Evolutionary conservation across 2,113 vertebrate species (phyloP).

Genomic region (Tiliqua scincoides): DNA sequence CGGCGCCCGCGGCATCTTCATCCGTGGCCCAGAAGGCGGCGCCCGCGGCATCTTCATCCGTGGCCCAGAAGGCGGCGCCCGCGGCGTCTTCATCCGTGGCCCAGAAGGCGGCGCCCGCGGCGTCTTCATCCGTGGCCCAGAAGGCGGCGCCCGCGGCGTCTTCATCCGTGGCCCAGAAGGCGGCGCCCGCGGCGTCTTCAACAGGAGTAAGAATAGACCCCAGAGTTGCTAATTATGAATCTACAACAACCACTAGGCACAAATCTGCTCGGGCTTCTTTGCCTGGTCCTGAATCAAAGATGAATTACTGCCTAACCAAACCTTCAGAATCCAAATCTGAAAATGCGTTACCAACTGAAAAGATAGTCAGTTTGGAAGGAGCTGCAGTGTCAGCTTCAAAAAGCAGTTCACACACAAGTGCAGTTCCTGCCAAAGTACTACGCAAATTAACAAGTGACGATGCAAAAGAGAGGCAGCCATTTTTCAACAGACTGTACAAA

Average conservation of each 20-base stretch:
- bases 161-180: neutral
- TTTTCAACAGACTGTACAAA: conserved; percentile 98
- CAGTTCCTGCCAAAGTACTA: conserved; percentile 67
- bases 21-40: neutral
- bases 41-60: neutral
- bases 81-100: conserved; percentile 10
- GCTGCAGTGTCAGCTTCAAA: conserved; percentile 34
- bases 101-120: neutral
- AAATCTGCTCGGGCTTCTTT: conserved; percentile 52
- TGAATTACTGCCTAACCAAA: conserved; percentile 62
- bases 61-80: conserved; percentile 44
- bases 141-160: conserved; percentile 25
- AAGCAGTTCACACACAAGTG: conserved; percentile 20
- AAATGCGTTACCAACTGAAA: conserved; percentile 60
- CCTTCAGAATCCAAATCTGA: conserved; percentile 63
- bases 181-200: neutral
- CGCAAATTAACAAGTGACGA: conserved; percentile 80
- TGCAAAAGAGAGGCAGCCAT: conserved; percentile 89
- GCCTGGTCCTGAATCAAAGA: conserved; percentile 59
- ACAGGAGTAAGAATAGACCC: conserved; percentile 14
- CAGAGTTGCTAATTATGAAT: conserved; percentile 66
- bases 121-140: conserved; percentile 40
- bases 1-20: neutral
- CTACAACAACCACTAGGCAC: conserved; percentile 56
- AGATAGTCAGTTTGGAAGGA: conserved; percentile 58